Evolutionary conservation across 1,140 invertebrate species (phyloP), one percentile per base, ranked within the genome.

Genomic region (Wasmannia auropunctata): DNA sequence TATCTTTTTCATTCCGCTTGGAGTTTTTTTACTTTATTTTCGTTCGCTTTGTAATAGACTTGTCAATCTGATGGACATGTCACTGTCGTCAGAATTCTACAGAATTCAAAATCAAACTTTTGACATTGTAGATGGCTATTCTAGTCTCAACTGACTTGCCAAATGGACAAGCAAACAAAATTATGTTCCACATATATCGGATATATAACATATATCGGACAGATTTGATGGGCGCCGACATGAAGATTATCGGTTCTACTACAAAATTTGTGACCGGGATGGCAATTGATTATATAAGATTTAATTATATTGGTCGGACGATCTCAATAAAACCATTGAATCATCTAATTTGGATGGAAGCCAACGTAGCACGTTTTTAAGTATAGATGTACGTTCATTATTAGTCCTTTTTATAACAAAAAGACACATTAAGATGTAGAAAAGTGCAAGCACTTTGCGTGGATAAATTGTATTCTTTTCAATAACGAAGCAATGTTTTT

Each of bases 221-320:
- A 10, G 95, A 96, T 8, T 95, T 98, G 94, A 97, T 97, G 91
- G 98, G 98, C 25, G 94, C 94, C 10, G 95, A 96, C 22, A 94
- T 96, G 54, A 96, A 94, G 74, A 93, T 94, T 25, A 93, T 98
- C 7, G 95, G 96, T 40, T 93, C 95, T n/a, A 94, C 95, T 85
- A 91, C 97, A n/a, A 95, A 97, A 16, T 96, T 96, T 93, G 96
- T 97, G 1, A 96, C 96, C 22, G 97, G 97, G 60, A 93, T 98
- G 3, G 96, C 97, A 2, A 96, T 98, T 74, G 97, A 97, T 94
- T 96, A 96, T 93, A 95, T 96, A 16, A 96, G 96, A 3, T 94
- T 95, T 22, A 93, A 69, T 90, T 98, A 0, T 98, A 98, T 94
- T 98, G 97, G 97, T 96, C 96, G 2, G 97, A 98, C 94, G 96